A percentile compares a stretch with the other conserved stretches of the same genome.
These are phyloP conservation scores for Acrocephalus scirpaceus DNA, from an alignment of 2,797 vertebrate genomes.

Conservation along the genomic window DNA sequence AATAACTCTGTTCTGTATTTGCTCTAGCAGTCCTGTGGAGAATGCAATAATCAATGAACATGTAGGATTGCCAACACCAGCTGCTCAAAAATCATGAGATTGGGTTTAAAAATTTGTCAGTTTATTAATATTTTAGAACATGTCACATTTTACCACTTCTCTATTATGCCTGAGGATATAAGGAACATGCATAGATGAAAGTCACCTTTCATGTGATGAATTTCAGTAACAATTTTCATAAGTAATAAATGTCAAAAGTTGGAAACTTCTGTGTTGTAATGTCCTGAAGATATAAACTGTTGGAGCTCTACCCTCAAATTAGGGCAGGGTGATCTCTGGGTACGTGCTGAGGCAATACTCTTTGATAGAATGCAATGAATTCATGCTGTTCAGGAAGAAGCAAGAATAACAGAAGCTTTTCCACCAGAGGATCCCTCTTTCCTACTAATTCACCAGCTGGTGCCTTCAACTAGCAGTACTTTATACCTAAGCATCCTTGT, in stretches of 20 bases:
- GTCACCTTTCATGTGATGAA: rapidly evolving
- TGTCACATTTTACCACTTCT: not conserved
- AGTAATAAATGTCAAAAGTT: not conserved
- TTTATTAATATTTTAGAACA: not conserved
- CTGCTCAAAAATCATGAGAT: not conserved
- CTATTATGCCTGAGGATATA: not conserved
- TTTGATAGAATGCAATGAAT: not conserved
- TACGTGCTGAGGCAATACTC: not conserved
- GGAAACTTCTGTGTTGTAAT: not conserved
- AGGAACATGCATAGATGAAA: not conserved
- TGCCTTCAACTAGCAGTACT: not conserved
- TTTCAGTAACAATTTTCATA: not conserved
- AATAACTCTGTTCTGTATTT: not conserved
- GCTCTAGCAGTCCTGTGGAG: not conserved
- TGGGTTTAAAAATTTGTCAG: not conserved
- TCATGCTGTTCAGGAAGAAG: not conserved
- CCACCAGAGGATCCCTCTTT: not conserved
- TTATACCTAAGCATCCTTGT: not conserved
- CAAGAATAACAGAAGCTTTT: not conserved
- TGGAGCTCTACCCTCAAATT: not conserved
- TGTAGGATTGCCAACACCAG: not conserved
- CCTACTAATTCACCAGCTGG: not conserved
- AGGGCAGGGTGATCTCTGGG: not conserved
- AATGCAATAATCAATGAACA: not conserved
- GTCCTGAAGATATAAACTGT: not conserved